phyloP scores from a whole-genome alignment of 2,113 vertebrate genomes.

The Anas platyrhynchos region DNA sequence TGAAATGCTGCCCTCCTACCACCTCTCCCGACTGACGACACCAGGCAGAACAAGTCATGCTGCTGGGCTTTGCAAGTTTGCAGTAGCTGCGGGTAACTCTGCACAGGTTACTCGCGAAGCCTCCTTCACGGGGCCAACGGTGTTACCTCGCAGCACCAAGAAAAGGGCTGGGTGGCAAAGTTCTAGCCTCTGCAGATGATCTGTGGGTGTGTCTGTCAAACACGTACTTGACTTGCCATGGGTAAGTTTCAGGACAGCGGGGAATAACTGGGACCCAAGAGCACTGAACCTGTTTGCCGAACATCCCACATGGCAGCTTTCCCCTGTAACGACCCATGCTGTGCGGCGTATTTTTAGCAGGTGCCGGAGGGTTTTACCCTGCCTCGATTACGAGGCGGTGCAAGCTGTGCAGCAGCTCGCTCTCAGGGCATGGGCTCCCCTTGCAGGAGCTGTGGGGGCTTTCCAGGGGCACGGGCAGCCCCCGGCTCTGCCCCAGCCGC shows the following conservation, averaged over 20 bases:
- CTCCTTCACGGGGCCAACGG: not conserved
- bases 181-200: slow-evolving; percentile 39
- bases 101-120: not conserved
- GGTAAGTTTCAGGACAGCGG: not conserved
- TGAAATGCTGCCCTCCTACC: not conserved
- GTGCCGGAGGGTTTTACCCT: not conserved
- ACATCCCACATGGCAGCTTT: not conserved
- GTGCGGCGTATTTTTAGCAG: not conserved
- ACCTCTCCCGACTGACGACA: not conserved
- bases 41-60: not conserved
- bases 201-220: slow-evolving; percentile 32
- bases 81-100: not conserved
- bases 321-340: not conserved
- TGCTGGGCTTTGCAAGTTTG: not conserved
- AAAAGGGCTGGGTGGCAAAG: not conserved
- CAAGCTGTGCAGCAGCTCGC: not conserved
- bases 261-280: not conserved
- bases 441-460: fast-evolving
- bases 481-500: not conserved
- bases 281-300: not conserved
- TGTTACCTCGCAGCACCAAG: not conserved
- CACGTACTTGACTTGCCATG: not conserved
- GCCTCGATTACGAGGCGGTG: not conserved
- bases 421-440: not conserved
- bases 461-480: not conserved